Percentiles rank a stretch among this genome's conserved stretches.
These are phyloP conservation scores for Scaptomyza polygonia DNA, from an alignment of 2,888 invertebrate species.

Conservation along the genomic window DNA sequence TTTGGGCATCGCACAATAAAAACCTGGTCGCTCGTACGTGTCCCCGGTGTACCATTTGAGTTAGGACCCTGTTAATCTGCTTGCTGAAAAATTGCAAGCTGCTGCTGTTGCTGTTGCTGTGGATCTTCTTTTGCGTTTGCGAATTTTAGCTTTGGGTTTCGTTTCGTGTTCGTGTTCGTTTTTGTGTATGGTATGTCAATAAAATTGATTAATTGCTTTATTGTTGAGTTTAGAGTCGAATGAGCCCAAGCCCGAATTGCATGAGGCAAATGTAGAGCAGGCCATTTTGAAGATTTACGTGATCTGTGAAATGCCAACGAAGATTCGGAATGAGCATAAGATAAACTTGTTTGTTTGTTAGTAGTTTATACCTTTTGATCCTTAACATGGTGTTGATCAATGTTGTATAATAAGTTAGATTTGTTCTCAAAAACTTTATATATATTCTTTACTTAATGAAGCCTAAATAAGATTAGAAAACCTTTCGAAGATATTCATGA, in stretches of 20 bases:
- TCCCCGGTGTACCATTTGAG: conserved; percentile 71
- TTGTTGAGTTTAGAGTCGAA: conserved; percentile 53
- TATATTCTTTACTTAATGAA: no score
- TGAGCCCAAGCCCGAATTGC: conserved; percentile 42
- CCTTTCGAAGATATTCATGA: no score
- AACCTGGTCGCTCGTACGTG: conserved; percentile 58
- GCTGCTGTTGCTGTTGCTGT: no score
- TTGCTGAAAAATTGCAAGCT: conserved; percentile 76
- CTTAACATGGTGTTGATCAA: no score
- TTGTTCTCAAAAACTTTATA: no score
- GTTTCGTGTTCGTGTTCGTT: conserved; percentile 34
- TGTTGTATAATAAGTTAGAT: no score
- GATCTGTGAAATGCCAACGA: conserved; percentile 22
- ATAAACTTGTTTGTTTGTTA: neutral
- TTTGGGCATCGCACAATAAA: conserved; percentile 50
- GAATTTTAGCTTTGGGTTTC: conserved; percentile 36
- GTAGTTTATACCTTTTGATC: no score
- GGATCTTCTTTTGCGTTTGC: conserved; percentile 40
- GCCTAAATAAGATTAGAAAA: no score
- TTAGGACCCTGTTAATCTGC: conserved; percentile 66
- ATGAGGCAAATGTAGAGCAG: conserved; percentile 42
- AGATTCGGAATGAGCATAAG: neutral
- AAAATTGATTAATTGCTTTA: conserved; percentile 77
- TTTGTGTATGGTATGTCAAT: conserved; percentile 59
- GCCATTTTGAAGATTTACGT: conserved; percentile 22